These are phyloP conservation scores for Peromyscus aztecus DNA, from an alignment of 2,797 vertebrate genomes.

Conservation along the genomic window DNA sequence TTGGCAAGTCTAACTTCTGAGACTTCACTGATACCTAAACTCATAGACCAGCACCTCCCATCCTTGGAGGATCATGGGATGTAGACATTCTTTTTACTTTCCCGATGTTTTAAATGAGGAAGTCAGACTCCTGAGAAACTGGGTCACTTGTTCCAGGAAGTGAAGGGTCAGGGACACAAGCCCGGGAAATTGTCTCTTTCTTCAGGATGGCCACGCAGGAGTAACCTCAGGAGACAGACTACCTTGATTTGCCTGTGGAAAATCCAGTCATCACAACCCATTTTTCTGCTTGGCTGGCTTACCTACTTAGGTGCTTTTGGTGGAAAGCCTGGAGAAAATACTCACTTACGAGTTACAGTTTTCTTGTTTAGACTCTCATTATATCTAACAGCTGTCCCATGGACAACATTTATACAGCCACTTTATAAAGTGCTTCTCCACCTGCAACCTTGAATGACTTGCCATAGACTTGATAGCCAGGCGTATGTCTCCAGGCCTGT, in stretches of 20 bases:
- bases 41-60: neutral
- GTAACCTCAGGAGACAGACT: neutral
- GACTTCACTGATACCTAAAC: neutral
- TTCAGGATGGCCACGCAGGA: neutral
- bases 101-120: neutral
- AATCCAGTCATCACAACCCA: conserved; percentile 34
- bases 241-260: neutral
- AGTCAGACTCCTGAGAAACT: conserved; percentile 14
- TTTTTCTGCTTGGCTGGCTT: conserved; percentile 33
- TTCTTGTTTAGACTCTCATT: conserved; percentile 57
- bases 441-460: conserved; percentile 69
- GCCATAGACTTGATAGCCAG: conserved; percentile 77
- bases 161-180: neutral
- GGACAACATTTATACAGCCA: conserved; percentile 66
- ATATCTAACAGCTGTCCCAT: conserved; percentile 23
- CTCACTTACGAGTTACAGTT: conserved; percentile 14
- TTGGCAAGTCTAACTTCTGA: neutral
- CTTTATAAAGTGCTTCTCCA: conserved; percentile 83
- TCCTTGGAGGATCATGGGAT: neutral
- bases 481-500: conserved; percentile 72
- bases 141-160: neutral
- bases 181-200: neutral
- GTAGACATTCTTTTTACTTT: neutral
- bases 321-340: conserved; percentile 47
- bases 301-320: neutral